phyloP scores from a whole-genome alignment of 92 coral and sea anemone species.

The Galaxea fascicularis region DNA sequence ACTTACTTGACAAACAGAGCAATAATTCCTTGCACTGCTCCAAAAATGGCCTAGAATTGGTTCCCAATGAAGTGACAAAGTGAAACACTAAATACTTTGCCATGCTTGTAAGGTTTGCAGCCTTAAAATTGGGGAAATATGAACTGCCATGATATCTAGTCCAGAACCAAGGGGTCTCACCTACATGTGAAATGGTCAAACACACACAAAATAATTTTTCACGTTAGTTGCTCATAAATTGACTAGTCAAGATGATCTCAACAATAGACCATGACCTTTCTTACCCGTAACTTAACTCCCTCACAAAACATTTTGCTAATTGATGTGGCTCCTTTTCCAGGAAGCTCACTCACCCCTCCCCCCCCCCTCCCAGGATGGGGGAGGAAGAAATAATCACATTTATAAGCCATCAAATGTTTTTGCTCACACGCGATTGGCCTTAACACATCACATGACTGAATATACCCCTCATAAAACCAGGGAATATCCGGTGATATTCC shows the following conservation, averaged over 20 bases:
- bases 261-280: too few relatives aligned
- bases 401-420: too few relatives aligned
- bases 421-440: too few relatives aligned
- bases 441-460: too few relatives aligned
- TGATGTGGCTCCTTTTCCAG: too few relatives aligned
- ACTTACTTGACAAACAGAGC: slow-evolving; percentile 25
- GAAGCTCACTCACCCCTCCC: too few relatives aligned
- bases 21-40: not conserved
- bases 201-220: not conserved
- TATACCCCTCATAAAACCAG: too few relatives aligned
- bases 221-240: not conserved
- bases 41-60: not conserved
- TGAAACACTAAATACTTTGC: not conserved
- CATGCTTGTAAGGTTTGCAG: not conserved
- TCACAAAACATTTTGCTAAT: too few relatives aligned
- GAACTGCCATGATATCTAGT: not conserved
- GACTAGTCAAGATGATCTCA: not conserved
- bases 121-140: not conserved
- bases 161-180: not conserved
- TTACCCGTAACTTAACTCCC: too few relatives aligned
- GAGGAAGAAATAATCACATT: too few relatives aligned
- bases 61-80: not conserved
- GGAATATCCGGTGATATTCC: too few relatives aligned
- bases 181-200: not conserved
- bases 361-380: too few relatives aligned